Evolutionary conservation across 2,888 invertebrate species (phyloP).

Genomic region (Formica aserva): DNA sequence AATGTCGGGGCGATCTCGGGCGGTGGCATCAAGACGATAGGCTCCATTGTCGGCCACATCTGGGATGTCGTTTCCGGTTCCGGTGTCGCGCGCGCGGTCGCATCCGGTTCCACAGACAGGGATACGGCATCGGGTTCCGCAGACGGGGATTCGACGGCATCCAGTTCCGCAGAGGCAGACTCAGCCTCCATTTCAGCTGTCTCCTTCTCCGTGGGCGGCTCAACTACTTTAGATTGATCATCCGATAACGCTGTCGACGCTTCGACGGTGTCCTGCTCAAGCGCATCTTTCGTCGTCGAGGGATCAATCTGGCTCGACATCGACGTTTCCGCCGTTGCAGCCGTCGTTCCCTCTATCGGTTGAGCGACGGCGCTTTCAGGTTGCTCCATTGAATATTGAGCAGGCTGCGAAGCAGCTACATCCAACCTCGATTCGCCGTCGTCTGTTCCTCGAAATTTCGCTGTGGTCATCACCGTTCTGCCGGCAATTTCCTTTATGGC

Average conservation of each 20-base stretch:
- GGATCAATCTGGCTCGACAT: constrained; percentile 23
- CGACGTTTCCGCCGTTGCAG: constrained; percentile 19
- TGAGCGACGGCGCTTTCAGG: constrained; percentile 42
- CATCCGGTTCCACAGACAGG: background rate
- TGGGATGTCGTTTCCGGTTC: background rate
- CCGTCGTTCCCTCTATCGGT: constrained; percentile 3
- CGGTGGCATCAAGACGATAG: background rate
- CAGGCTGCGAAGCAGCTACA: background rate
- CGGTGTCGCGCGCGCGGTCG: background rate
- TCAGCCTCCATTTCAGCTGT: background rate
- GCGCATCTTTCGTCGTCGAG: constrained; percentile 24
- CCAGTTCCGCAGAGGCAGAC: background rate
- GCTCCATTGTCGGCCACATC: background rate
- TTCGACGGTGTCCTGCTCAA: constrained; percentile 5
- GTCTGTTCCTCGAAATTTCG: constrained; percentile 51
- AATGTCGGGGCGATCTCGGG: background rate
- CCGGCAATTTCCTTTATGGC: constrained; percentile 68
- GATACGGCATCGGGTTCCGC: background rate
- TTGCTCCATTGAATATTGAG: constrained; percentile 46
- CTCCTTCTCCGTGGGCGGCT: background rate
- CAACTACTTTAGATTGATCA: constrained; percentile 30
- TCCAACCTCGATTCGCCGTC: constrained; percentile 13
- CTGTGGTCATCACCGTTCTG: constrained; percentile 70
- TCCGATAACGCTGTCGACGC: constrained; percentile 23
- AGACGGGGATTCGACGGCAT: background rate